Conservation (phyloP, 2,888 invertebrate species). For the Eilema griseolum region DNA sequence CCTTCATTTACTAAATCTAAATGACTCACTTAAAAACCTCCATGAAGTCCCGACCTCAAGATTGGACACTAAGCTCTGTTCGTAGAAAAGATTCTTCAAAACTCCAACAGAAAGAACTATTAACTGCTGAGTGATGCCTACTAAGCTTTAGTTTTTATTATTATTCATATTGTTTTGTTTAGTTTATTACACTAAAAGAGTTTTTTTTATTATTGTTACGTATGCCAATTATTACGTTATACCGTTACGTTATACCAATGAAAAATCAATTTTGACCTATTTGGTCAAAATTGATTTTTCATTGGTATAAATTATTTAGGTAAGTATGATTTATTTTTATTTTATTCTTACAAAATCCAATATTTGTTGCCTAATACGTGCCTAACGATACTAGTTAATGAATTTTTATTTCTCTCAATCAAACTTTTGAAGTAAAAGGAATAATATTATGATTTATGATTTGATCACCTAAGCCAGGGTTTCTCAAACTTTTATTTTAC, state of each 20-base stretch:
- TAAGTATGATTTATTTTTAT: background rate
- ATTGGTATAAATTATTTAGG: no score
- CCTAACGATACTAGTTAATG: background rate
- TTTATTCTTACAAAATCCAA: background rate
- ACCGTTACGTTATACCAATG: no score
- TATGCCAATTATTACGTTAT: no score
- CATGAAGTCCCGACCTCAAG: slow-evolving; percentile 26
- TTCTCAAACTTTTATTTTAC: background rate
- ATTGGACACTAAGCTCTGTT: slow-evolving; percentile 19
- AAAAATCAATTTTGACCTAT: no score
- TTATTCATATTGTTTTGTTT: no score
- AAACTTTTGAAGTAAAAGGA: background rate
- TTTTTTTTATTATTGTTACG: background rate
- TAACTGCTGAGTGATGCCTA: background rate
- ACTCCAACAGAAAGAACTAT: slow-evolving; percentile 3
- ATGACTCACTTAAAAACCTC: slow-evolving; percentile 36
- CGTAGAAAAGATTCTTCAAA: background rate
- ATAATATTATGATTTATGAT: background rate
- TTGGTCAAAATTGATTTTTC: no score
- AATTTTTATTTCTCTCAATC: background rate
- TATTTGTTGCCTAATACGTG: no score
- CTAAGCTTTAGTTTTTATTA: background rate
- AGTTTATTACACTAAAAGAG: background rate
- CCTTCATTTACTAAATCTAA: slow-evolving; percentile 1
- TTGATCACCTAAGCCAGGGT: background rate